Evolutionary conservation across 2,113 vertebrate genomes (phyloP).

Genomic region (Catharus bicknelli): DNA sequence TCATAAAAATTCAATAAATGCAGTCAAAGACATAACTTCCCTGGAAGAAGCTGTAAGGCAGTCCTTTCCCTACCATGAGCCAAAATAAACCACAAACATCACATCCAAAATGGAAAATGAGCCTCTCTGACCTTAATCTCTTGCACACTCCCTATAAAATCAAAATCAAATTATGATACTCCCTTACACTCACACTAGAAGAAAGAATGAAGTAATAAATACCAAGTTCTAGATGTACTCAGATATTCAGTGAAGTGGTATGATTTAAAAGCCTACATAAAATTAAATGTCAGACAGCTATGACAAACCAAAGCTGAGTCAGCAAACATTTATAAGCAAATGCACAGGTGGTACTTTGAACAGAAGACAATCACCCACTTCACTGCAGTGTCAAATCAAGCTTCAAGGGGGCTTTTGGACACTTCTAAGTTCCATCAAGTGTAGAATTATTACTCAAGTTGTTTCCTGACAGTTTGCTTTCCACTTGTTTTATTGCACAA

Average conservation of each 20-base stretch:
- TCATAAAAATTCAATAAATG: background rate
- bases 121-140: background rate
- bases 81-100: background rate
- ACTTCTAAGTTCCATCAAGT: background rate
- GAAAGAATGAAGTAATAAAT: background rate
- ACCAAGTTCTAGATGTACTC: background rate
- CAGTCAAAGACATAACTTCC: background rate
- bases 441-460: background rate
- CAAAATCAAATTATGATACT: background rate
- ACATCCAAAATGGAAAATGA: background rate
- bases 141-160: background rate
- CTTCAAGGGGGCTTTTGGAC: background rate
- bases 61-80: background rate
- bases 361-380: background rate
- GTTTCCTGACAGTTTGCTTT: background rate
- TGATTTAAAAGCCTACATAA: background rate
- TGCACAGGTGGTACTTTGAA: background rate
- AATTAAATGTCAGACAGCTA: background rate
- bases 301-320: background rate
- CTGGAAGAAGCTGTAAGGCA: background rate
- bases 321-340: background rate
- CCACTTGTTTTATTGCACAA: background rate
- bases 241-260: background rate
- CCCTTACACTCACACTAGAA: background rate
- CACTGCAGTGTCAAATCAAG: background rate